Conservation (phyloP, 37 sponge, comb jelly and placozoan species). For the Chondrosia reniformis region DNA sequence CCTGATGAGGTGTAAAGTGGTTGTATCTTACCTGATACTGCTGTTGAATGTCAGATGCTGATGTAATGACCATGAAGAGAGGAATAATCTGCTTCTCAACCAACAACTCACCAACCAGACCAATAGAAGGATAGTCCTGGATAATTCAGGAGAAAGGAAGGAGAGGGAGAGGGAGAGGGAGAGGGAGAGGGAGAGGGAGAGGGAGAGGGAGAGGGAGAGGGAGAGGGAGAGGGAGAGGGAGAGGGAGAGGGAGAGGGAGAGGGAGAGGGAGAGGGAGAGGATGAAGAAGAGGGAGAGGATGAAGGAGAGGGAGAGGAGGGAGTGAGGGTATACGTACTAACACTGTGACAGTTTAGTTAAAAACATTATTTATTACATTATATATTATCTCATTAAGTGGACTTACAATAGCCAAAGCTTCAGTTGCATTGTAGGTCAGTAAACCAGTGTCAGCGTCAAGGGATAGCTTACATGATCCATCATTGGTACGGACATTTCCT, state of each 20-base stretch:
- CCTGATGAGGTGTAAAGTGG: too few relatives aligned
- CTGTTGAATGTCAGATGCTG: too few relatives aligned
- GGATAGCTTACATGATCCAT: neutral
- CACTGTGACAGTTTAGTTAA: too few relatives aligned
- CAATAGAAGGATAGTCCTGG: slow-evolving; percentile 17
- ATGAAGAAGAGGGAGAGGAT: neutral
- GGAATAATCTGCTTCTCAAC: neutral
- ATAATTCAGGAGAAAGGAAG: neutral
- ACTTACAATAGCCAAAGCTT: neutral
- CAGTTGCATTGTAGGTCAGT: neutral
- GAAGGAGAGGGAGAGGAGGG: too few relatives aligned
- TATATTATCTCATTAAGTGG: too few relatives aligned
- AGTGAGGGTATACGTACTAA: too few relatives aligned
- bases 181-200: neutral
- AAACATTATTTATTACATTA: too few relatives aligned
- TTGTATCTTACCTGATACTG: too few relatives aligned
- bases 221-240: neutral
- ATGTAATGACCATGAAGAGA: neutral
- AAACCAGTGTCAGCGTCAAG: neutral
- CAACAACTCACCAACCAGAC: neutral
- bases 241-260: neutral
- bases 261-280: neutral
- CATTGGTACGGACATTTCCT: neutral
- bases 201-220: neutral
- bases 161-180: neutral